These are phyloP conservation scores for Camelus dromedarius DNA, from an alignment of 2,113 vertebrate genomes.

Conservation along the genomic window DNA sequence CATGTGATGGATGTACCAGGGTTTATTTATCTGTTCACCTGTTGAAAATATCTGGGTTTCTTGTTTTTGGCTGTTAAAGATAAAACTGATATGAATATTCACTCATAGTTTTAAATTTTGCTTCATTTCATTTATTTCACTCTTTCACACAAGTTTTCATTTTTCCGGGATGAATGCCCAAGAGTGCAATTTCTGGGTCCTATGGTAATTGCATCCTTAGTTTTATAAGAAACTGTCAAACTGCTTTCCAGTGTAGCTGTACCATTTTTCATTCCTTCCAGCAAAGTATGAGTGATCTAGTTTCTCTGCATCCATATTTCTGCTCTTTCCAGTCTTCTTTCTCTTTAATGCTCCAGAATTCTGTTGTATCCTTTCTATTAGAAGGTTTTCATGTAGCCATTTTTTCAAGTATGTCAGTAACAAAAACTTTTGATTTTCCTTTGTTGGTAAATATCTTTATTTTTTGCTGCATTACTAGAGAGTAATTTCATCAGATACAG, in stretches of 20 bases:
- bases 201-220: not conserved
- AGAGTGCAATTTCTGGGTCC: not conserved
- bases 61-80: not conserved
- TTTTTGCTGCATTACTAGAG: not conserved
- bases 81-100: not conserved
- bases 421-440: conserved; percentile 16
- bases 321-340: not conserved
- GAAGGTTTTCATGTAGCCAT: conserved; percentile 17
- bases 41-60: not conserved
- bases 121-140: not conserved
- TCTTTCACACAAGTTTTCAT: not conserved
- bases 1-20: not conserved
- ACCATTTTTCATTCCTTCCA: conserved; percentile 7
- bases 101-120: not conserved
- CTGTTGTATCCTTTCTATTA: not conserved
- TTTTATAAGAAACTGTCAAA: conserved; percentile 41
- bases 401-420: not conserved
- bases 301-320: not conserved
- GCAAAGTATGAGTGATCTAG: not conserved
- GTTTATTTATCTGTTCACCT: not conserved
- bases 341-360: not conserved
- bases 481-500: not conserved
- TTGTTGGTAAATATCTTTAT: conserved; percentile 6
- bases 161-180: conserved; percentile 5
- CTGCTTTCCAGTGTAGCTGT: conserved; percentile 13